Conservation (phyloP, 2,888 invertebrate genomes). For the Bhutanitis thaidina region DNA sequence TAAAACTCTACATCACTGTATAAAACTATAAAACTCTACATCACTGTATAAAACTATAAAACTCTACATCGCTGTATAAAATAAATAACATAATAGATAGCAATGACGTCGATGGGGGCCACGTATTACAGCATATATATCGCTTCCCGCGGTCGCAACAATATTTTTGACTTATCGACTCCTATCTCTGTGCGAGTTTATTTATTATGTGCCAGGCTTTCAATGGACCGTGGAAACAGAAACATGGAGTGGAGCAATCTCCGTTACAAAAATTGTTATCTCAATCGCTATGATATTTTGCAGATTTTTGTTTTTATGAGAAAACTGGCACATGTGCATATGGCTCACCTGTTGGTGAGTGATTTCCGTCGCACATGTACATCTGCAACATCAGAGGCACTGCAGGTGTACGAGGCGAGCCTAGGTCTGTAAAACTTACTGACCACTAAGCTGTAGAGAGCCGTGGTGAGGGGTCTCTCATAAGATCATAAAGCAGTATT, state of each 20-base stretch:
- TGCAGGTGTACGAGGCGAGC: too few species aligned
- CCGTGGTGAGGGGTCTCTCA: too few species aligned
- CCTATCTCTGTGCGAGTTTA: not conserved
- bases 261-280: not conserved
- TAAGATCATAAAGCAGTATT: too few species aligned
- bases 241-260: not conserved
- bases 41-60: not conserved
- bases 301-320: too few species aligned
- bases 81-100: not conserved
- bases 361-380: too few species aligned
- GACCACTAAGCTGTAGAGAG: too few species aligned
- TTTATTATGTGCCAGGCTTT: conserved; percentile 4
- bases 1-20: not conserved
- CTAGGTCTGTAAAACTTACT: too few species aligned
- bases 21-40: not conserved
- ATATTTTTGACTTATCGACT: conserved; percentile 15
- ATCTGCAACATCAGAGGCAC: too few species aligned
- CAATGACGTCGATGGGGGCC: not conserved
- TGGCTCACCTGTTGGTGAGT: too few species aligned
- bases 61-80: not conserved
- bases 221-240: not conserved
- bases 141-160: conserved; percentile 13
- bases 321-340: too few species aligned
- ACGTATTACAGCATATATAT: conserved; percentile 8
- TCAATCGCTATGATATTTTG: too few species aligned